Evolutionary conservation across 2,888 invertebrate genomes (phyloP).

Genomic region (Cephus sareptanus): DNA sequence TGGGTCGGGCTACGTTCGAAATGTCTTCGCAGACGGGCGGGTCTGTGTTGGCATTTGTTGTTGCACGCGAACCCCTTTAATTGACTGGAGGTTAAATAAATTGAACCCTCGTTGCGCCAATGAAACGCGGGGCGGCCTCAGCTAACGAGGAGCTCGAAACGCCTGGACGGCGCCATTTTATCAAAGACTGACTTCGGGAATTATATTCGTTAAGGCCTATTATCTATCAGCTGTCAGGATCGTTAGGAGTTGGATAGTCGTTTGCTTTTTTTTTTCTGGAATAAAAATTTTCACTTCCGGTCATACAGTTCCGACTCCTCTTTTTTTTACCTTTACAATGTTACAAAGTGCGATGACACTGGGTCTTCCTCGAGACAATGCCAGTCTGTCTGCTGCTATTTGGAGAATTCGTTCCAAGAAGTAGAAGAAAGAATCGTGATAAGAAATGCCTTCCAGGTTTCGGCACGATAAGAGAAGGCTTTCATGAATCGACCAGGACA

Average conservation of each 20-base stretch:
- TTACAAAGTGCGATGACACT: not conserved
- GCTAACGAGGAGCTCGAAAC: not conserved
- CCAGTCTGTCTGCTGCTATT: not conserved
- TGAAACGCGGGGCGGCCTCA: conserved; percentile 9
- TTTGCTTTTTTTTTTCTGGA: not conserved
- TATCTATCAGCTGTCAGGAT: not conserved
- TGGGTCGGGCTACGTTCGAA: not conserved
- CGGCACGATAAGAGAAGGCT: not conserved
- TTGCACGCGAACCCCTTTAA: conserved; percentile 24
- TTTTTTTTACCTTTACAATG: not conserved
- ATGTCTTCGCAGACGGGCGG: not conserved
- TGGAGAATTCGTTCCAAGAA: not conserved
- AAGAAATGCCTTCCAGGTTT: not conserved
- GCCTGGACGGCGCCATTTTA: not conserved
- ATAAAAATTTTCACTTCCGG: not conserved
- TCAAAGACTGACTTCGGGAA: not conserved
- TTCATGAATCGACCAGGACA: not conserved
- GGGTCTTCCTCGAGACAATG: not conserved
- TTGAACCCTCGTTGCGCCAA: conserved; percentile 26
- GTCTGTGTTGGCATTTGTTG: conserved; percentile 6
- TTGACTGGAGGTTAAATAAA: conserved; percentile 34
- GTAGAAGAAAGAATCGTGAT: not conserved
- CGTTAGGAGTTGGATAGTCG: not conserved
- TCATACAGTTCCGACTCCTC: not conserved
- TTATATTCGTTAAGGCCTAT: not conserved